A percentile compares a stretch with the other conserved stretches of the same genome.
phyloP scores from a whole-genome alignment of 2,113 vertebrate genomes.

The Hyaena hyaena region DNA sequence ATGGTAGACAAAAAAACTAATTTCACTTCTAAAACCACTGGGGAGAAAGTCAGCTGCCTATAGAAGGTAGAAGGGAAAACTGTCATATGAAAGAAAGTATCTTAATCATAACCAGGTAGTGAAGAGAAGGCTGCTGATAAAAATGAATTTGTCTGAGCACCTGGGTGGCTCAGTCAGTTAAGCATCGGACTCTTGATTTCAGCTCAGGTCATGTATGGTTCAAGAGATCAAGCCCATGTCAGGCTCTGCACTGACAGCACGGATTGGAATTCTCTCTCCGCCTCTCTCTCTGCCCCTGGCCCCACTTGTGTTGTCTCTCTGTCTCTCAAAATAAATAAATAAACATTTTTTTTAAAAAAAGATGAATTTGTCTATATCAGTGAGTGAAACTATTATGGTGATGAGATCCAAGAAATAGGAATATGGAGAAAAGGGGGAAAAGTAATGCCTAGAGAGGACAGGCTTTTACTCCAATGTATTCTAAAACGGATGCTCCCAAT shows the following conservation, averaged over 20 bases:
- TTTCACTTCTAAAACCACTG: constrained; percentile 29
- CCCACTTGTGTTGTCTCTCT: too few species aligned
- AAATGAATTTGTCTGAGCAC: not conserved
- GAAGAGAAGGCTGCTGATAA: constrained; percentile 19
- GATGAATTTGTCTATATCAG: not conserved
- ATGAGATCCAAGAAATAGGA: constrained; percentile 13
- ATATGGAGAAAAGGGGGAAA: not conserved
- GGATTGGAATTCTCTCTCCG: too few species aligned
- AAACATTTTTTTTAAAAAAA: not conserved
- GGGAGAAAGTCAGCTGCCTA: constrained; percentile 1
- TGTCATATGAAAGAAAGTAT: not conserved
- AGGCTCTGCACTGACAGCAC: too few species aligned
- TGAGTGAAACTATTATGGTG: not conserved
- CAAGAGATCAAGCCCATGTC: too few species aligned
- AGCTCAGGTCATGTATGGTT: too few species aligned
- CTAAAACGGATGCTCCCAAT: not conserved
- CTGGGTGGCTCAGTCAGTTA: too few species aligned
- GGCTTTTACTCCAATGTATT: constrained; percentile 9
- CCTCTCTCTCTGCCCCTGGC: too few species aligned
- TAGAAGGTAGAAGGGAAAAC: not conserved
- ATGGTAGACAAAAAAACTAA: not conserved
- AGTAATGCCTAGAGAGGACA: not conserved
- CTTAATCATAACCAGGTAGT: not conserved
- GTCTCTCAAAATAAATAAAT: too few species aligned
- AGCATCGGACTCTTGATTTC: too few species aligned